Conservation (phyloP, 2,888 invertebrate genomes). For the Frankliniella fusca region DNA sequence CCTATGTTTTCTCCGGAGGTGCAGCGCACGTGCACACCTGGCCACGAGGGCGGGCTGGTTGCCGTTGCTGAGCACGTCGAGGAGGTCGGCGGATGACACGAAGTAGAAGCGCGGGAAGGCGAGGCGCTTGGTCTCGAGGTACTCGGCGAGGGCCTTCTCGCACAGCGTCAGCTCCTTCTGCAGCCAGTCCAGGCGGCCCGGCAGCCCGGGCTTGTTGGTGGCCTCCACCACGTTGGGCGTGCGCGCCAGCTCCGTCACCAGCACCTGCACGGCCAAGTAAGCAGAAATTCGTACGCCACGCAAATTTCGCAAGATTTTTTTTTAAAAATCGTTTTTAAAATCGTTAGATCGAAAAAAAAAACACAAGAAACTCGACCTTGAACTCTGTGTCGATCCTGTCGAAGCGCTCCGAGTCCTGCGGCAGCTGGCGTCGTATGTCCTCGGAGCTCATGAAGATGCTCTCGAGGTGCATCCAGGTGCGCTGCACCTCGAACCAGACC, state of each 20-base stretch:
- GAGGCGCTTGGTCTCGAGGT: constrained; percentile 91
- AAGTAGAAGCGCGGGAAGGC: constrained; percentile 97
- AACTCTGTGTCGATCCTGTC: constrained; percentile 87
- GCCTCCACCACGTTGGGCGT: constrained; percentile 86
- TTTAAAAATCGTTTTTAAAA: too few relatives aligned
- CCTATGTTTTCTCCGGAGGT: too few relatives aligned
- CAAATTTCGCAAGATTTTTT: too few relatives aligned
- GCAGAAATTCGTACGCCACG: too few relatives aligned
- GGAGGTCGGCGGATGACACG: constrained; percentile 89
- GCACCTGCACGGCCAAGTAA: constrained; percentile 54
- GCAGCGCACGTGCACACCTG: too few relatives aligned
- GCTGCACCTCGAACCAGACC: constrained; percentile 92
- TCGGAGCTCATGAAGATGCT: constrained; percentile 98
- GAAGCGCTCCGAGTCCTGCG: constrained; percentile 89
- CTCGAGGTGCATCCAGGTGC: constrained; percentile 95
- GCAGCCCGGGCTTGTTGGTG: constrained; percentile 80
- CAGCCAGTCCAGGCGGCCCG: constrained; percentile 71
- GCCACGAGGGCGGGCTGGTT: constrained; percentile 85
- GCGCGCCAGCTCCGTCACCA: constrained; percentile 71
- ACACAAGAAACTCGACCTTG: constrained; percentile 54
- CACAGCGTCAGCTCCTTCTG: constrained; percentile 84
- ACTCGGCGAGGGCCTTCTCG: constrained; percentile 94
- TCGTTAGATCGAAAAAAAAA: too few relatives aligned
- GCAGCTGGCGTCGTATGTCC: constrained; percentile 89
- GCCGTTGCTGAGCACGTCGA: constrained; percentile 93